Percentiles rank a stretch among this genome's conserved stretches.
Conservation (phyloP, 2,888 invertebrate species). For the Aphodius sticticus region DNA sequence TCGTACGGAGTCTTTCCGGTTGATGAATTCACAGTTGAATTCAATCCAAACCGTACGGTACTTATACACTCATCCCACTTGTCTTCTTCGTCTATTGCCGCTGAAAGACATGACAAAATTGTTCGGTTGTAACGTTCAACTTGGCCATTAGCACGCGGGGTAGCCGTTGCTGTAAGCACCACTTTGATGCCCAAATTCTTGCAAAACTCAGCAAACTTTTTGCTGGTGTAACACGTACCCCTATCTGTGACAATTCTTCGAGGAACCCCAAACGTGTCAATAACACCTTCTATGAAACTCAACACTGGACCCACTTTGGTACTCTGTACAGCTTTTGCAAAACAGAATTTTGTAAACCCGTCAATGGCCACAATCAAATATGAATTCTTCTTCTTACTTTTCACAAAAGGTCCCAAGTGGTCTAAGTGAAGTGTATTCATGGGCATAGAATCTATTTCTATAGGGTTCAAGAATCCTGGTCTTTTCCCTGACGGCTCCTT, state of each 20-base stretch:
- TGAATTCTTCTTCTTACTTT: neutral
- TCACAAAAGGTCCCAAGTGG: neutral
- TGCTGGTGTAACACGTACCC: neutral
- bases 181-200: too few species aligned
- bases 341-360: slow-evolving; percentile 49
- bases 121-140: neutral
- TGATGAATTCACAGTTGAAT: slow-evolving; percentile 24
- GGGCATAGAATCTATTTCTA: too few species aligned
- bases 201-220: too few species aligned
- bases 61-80: slow-evolving; percentile 11
- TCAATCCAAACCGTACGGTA: slow-evolving; percentile 26
- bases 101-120: slow-evolving; percentile 23
- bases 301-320: slow-evolving; percentile 46
- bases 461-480: slow-evolving; percentile 28
- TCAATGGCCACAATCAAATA: neutral
- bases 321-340: slow-evolving; percentile 50
- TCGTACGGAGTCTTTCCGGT: slow-evolving; percentile 25
- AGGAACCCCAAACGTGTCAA: slow-evolving; percentile 41
- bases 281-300: slow-evolving; percentile 40
- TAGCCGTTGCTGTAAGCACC: too few species aligned
- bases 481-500: slow-evolving; percentile 47
- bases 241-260: slow-evolving; percentile 43
- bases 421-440: neutral
- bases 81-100: slow-evolving; percentile 13
- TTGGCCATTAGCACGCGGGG: too few species aligned